Percentiles rank a stretch among this genome's conserved stretches.
Conservation (phyloP, 2,113 vertebrate genomes). For the Hydrochoerus hydrochaeris region DNA sequence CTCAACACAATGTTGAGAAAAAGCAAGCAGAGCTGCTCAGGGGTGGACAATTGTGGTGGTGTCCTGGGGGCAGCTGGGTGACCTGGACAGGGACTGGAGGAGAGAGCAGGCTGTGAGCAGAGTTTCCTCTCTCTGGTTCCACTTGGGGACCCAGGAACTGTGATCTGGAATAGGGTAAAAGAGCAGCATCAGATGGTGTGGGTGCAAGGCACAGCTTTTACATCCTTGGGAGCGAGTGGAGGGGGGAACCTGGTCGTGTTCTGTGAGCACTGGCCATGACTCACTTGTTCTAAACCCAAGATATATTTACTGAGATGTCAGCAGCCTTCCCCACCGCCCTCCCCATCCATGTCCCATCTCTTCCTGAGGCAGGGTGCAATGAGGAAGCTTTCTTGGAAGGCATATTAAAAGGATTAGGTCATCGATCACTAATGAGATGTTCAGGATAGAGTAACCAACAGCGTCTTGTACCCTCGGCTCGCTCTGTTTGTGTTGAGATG, state of each 20-base stretch:
- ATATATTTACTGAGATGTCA: conserved; percentile 34
- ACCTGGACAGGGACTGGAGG: conserved; percentile 12
- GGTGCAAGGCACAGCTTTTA: conserved; percentile 28
- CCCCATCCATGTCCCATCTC: neutral
- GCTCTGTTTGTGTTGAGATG: conserved; percentile 33
- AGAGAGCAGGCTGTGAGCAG: neutral
- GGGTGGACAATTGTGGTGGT: neutral
- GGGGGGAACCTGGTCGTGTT: neutral
- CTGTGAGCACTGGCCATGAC: neutral
- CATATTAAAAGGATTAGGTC: conserved; percentile 75
- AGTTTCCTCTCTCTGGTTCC: neutral
- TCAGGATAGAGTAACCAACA: conserved; percentile 57
- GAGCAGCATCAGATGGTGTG: neutral
- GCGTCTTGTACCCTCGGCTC: conserved; percentile 15
- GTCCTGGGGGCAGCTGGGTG: conserved; percentile 30
- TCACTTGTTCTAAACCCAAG: conserved; percentile 19
- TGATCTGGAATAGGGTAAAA: conserved; percentile 31
- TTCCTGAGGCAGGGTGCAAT: conserved; percentile 55
- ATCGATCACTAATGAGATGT: conserved; percentile 69
- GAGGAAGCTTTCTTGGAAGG: conserved; percentile 70
- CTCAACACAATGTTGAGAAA: neutral
- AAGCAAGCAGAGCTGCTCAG: neutral
- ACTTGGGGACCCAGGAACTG: conserved; percentile 27
- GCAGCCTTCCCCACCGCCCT: neutral
- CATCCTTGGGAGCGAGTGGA: neutral